These are phyloP conservation scores for Rhombomys opimus DNA, from an alignment of 2,113 vertebrate species.

Conservation along the genomic window DNA sequence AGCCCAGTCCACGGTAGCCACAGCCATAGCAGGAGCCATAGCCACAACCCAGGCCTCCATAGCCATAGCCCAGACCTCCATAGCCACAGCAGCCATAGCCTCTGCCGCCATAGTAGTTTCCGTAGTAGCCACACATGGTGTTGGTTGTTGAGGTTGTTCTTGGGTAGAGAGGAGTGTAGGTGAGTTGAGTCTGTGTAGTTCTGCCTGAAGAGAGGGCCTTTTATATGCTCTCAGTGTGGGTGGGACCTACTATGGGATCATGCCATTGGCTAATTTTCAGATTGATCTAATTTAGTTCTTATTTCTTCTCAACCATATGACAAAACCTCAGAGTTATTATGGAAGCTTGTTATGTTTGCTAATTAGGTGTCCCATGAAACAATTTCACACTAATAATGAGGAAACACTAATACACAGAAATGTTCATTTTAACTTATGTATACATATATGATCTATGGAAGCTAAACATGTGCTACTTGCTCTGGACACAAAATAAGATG, in stretches of 20 bases:
- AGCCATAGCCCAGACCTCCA: neutral
- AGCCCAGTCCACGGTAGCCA: slow-evolving; percentile 18
- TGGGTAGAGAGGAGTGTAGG: neutral
- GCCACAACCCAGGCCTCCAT: neutral
- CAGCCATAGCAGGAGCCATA: neutral
- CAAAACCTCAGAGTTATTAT: neutral
- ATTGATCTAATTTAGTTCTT: neutral
- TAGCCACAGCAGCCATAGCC: slow-evolving; percentile 49
- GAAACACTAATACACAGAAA: neutral
- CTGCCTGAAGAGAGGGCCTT: neutral
- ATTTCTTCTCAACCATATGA: neutral
- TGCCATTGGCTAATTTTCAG: slow-evolving; percentile 7
- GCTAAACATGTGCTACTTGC: neutral
- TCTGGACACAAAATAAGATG: neutral
- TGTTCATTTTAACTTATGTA: neutral
- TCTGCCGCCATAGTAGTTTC: slow-evolving; percentile 22
- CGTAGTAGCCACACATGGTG: slow-evolving; percentile 64
- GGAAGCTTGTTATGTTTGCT: neutral
- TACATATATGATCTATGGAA: neutral
- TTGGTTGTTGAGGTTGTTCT: neutral
- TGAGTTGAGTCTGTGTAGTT: neutral
- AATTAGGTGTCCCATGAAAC: neutral
- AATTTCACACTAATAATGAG: neutral
- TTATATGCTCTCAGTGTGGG: neutral
- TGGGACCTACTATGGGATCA: neutral